A percentile compares a stretch with the other conserved stretches of the same genome.
Evolutionary conservation across 2,797 vertebrate genomes (phyloP).

Genomic region (Lophius americanus): DNA sequence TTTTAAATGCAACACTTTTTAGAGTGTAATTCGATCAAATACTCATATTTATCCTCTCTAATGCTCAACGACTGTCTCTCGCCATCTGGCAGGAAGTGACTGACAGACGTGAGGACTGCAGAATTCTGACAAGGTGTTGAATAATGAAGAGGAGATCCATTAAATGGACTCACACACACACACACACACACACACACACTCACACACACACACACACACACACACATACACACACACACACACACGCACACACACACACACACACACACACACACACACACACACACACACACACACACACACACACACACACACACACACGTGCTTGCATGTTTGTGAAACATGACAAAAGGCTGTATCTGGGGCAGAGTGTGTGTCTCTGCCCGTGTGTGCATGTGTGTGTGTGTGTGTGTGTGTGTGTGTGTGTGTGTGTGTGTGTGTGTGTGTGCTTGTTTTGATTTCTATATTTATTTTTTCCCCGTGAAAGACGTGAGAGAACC

Average conservation of each 20-base stretch:
- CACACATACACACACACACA: no score
- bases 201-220: background rate
- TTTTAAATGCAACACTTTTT: background rate
- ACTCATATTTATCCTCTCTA: conserved; percentile 13
- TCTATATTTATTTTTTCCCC: conserved; percentile 22
- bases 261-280: background rate
- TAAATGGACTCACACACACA: conserved; percentile 21
- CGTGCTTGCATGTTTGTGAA: conserved; percentile 33
- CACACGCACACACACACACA: background rate
- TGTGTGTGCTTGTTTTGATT: conserved; percentile 14
- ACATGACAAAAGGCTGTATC: conserved; percentile 46
- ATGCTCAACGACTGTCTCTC: conserved; percentile 11
- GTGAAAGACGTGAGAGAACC: conserved; percentile 74
- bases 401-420: conserved; percentile 37
- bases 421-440: conserved; percentile 14
- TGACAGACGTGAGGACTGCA: conserved; percentile 40
- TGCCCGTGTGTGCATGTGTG: conserved; percentile 44
- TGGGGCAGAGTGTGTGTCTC: conserved; percentile 50
- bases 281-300: background rate
- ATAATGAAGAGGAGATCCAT: conserved; percentile 54
- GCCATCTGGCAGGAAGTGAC: conserved; percentile 57
- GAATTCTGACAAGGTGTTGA: conserved; percentile 49
- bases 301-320: background rate
- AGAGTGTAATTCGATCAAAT: conserved; percentile 5
- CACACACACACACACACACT: no score